These are phyloP conservation scores for Polypterus bichir DNA, from an alignment of 2,113 vertebrate species.

Conservation along the genomic window DNA sequence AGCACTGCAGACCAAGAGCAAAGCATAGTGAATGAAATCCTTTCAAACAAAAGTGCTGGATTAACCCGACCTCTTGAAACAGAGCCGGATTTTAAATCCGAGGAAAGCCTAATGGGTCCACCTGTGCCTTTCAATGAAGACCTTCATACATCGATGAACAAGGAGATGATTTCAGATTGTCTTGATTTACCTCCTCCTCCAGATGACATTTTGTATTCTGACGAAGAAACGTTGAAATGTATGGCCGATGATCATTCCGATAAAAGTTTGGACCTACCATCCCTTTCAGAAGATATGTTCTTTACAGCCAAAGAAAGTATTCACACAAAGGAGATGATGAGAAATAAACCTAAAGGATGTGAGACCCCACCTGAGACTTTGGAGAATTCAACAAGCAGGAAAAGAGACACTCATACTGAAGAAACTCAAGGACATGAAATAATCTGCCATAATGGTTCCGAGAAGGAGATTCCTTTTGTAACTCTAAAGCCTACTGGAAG, in stretches of 20 bases:
- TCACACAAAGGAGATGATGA: not conserved
- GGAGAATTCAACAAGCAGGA: not conserved
- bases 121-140: not conserved
- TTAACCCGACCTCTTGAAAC: not conserved
- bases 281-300: conserved; percentile 25
- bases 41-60: not conserved
- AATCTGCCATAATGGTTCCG: not conserved
- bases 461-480: not conserved
- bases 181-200: conserved; percentile 16
- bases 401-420: not conserved
- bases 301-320: not conserved
- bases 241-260: conserved; percentile 30
- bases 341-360: not conserved
- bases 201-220: conserved; percentile 18
- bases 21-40: not conserved
- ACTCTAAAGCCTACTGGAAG: conserved; percentile 4
- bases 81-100: not conserved
- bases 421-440: not conserved
- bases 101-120: not conserved
- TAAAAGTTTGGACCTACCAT: conserved; percentile 26
- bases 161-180: not conserved
- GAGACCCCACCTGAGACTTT: not conserved
- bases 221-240: conserved; percentile 1
- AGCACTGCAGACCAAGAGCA: conserved; percentile 1
- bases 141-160: not conserved